phyloP scores from a whole-genome alignment of 2,113 vertebrate species.

The Pomatorhinus ruficollis region DNA sequence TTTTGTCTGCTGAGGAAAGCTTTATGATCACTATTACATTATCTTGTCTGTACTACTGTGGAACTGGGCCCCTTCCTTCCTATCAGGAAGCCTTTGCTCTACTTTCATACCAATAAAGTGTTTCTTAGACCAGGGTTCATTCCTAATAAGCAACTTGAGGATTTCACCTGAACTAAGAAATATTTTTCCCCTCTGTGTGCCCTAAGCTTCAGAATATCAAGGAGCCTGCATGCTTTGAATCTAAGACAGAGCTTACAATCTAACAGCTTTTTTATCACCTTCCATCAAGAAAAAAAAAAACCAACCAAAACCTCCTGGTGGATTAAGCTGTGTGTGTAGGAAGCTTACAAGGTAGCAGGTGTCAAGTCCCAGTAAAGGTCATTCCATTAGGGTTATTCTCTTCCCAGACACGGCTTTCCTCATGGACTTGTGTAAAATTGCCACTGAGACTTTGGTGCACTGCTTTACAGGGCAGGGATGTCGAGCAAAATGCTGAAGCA shows the following conservation, averaged over 20 bases:
- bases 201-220: slow-evolving; percentile 65
- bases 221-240: slow-evolving; percentile 71
- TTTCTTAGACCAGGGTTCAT: slow-evolving; percentile 65
- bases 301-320: slow-evolving; percentile 71
- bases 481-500: slow-evolving; percentile 43
- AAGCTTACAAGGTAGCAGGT: slow-evolving; percentile 74
- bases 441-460: neutral
- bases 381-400: slow-evolving; percentile 68
- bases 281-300: slow-evolving; percentile 64
- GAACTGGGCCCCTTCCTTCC: slow-evolving; percentile 47
- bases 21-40: slow-evolving; percentile 74
- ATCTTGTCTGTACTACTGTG: slow-evolving; percentile 39
- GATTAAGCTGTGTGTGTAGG: slow-evolving; percentile 74
- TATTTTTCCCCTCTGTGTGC: slow-evolving; percentile 59
- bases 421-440: slow-evolving; percentile 42
- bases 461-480: neutral
- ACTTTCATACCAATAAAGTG: slow-evolving; percentile 65
- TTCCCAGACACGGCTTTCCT: slow-evolving; percentile 64
- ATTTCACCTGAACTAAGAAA: slow-evolving; percentile 66
- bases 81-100: slow-evolving; percentile 59
- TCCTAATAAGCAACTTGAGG: slow-evolving; percentile 73
- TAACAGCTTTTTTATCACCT: slow-evolving; percentile 74
- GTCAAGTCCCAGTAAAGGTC: slow-evolving; percentile 73
- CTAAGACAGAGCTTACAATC: slow-evolving; percentile 60
- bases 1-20: slow-evolving; percentile 59